Evolutionary conservation across 2,888 invertebrate genomes (phyloP), one percentile per base, ranked within the genome.

Genomic region (Drosophila diplacantha): DNA sequence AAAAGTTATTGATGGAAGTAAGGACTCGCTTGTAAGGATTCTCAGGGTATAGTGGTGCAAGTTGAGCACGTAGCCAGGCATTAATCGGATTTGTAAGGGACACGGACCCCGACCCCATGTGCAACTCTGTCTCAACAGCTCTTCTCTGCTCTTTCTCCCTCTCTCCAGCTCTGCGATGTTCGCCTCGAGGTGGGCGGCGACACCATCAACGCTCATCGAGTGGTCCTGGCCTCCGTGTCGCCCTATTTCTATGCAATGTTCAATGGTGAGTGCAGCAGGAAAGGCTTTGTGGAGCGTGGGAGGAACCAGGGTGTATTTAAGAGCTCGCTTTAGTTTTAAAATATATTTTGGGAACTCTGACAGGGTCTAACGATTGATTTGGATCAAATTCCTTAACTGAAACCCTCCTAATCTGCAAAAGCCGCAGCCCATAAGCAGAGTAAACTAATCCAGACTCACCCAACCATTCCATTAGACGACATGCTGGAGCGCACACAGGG

Each of bases 181-280:
- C 91, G 91, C 54, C 90, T 94, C 86, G 90, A 91, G 81, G 92
- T 92, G 74, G 93, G 92, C 59, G 90, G 91, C 73, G 92, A 92
- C 75, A 90, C 90, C 69, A 91, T 93, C 85, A 90, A 90, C 78
- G 93, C 93, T 53, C 94, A 94, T 87, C 92, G 92, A 87, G 91
- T 94, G 74, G 92, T 94, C 55, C 89, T 94, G 85, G 93, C 94
- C 38, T 92, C 94, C 46, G 91, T 92, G 82, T 93, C 93, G 85
- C 92, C 93, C 22, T 94, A 94, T 87, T 94, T 94, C 89, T 92
- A 92, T 88, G 93, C 94, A 69, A 89, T 92, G 89, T 89, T 89
- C 70, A 89, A 88, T 79, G 89, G 89, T 89, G 81, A 86, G 87
- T 77, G n/a, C 8, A 24, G 8, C 16, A 18, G 5, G 29, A 12